Evolutionary conservation across 2,113 vertebrate species (phyloP).

Genomic region (Glaucomys volans): DNA sequence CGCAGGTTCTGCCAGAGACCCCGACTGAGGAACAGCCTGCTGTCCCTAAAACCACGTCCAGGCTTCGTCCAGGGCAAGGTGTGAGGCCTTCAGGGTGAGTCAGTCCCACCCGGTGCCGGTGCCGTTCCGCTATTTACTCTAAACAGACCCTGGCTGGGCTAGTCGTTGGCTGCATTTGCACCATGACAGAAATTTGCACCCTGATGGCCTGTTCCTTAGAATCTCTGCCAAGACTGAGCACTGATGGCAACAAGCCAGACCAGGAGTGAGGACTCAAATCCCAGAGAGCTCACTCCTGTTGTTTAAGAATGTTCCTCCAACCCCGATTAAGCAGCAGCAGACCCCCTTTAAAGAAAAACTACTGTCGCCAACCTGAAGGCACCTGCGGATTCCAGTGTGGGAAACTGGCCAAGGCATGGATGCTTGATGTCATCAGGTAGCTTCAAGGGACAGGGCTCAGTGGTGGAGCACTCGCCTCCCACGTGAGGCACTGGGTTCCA

Average conservation of each 20-base stretch:
- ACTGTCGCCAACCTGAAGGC: not conserved
- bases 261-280: not conserved
- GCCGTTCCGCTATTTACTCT: not conserved
- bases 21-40: not conserved
- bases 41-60: conserved; percentile 18
- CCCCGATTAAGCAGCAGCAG: not conserved
- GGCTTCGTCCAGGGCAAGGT: conserved; percentile 1
- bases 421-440: not conserved
- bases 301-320: not conserved
- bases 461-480: too few species aligned
- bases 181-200: not conserved
- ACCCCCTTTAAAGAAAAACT: not conserved
- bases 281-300: not conserved
- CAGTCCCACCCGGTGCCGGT: not conserved
- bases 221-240: not conserved
- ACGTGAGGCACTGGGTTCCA: too few species aligned
- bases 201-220: not conserved
- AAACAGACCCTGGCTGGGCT: not conserved
- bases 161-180: accelerated
- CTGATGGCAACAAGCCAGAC: not conserved
- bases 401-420: not conserved
- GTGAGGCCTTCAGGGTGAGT: not conserved
- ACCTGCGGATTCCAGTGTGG: not conserved
- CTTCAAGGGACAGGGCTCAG: not conserved
- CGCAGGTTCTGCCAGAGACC: not conserved